phyloP scores from a whole-genome alignment of 2,113 vertebrate species.

The Chascanopsetta lugubris region DNA sequence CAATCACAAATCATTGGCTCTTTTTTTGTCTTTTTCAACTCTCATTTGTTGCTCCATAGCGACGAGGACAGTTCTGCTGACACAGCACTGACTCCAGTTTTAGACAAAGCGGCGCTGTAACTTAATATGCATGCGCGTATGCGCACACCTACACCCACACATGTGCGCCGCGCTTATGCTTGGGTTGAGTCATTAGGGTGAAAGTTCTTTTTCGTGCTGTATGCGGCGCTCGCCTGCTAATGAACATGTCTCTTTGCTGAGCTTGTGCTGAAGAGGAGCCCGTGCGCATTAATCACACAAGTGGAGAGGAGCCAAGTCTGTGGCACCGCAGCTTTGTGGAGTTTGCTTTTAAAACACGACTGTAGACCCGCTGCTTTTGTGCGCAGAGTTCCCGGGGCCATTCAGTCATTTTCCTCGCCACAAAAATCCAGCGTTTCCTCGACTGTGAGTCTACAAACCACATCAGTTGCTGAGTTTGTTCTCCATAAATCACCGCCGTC shows the following conservation, averaged over 20 bases:
- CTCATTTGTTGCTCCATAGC: conserved; percentile 39
- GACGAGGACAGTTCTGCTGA: conserved; percentile 48
- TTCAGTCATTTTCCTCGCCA: conserved; percentile 47
- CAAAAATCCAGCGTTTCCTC: conserved; percentile 56
- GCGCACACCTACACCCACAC: conserved; percentile 14
- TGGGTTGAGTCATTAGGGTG: conserved; percentile 55
- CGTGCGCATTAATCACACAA: conserved; percentile 68
- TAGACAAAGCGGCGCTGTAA: conserved; percentile 48
- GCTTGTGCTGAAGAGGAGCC: conserved; percentile 29
- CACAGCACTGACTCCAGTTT: conserved; percentile 38
- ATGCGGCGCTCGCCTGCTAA: conserved; percentile 47
- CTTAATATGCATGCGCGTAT: conserved; percentile 12
- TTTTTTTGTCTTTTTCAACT: conserved; percentile 31
- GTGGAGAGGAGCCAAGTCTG: conserved; percentile 55
- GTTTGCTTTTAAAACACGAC: conserved; percentile 54
- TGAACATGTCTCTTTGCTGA: conserved; percentile 61
- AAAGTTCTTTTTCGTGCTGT: conserved; percentile 32
- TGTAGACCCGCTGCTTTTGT: conserved; percentile 42
- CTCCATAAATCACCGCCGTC: conserved; percentile 68
- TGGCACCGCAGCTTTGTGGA: conserved; percentile 55
- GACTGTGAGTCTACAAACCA: conserved; percentile 26
- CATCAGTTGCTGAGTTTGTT: conserved; percentile 49
- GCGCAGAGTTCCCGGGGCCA: conserved; percentile 21
- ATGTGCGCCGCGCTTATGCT: conserved; percentile 29
- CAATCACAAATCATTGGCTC: conserved; percentile 30